Evolutionary conservation across 2,797 vertebrate genomes (phyloP).

Genomic region (Euthynnus affinis): DNA sequence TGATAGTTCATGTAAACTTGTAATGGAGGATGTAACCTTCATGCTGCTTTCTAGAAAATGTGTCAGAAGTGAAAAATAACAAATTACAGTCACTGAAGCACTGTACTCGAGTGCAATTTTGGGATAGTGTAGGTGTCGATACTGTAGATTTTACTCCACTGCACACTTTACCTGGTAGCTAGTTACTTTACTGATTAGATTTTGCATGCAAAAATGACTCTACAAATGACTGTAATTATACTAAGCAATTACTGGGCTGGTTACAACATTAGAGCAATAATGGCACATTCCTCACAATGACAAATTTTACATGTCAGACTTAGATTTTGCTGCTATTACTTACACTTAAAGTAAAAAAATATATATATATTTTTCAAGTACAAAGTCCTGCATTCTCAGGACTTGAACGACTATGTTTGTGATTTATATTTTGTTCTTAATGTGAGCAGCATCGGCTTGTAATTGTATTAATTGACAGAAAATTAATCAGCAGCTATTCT

Average conservation of each 20-base stretch:
- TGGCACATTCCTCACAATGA: neutral
- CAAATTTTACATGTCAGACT: no score
- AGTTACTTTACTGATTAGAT: neutral
- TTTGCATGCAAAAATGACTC: neutral
- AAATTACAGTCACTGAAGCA: neutral
- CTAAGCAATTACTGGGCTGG: neutral
- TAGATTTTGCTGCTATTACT: neutral
- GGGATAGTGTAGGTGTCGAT: neutral
- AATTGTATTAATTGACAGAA: no score
- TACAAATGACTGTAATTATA: neutral
- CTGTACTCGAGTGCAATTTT: neutral
- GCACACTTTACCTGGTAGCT: neutral
- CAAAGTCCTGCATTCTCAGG: neutral
- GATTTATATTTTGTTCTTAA: neutral
- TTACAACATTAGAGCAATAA: neutral
- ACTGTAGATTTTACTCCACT: neutral
- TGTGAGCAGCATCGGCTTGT: neutral
- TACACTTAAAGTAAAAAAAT: no score
- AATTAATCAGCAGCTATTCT: no score
- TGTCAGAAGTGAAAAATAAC: neutral
- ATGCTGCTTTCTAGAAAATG: neutral
- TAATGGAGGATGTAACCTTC: neutral
- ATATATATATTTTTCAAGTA: no score
- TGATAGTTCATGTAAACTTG: neutral
- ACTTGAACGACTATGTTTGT: neutral